Evolutionary conservation across 2,113 vertebrate genomes (phyloP).

Genomic region (Agapornis roseicollis): DNA sequence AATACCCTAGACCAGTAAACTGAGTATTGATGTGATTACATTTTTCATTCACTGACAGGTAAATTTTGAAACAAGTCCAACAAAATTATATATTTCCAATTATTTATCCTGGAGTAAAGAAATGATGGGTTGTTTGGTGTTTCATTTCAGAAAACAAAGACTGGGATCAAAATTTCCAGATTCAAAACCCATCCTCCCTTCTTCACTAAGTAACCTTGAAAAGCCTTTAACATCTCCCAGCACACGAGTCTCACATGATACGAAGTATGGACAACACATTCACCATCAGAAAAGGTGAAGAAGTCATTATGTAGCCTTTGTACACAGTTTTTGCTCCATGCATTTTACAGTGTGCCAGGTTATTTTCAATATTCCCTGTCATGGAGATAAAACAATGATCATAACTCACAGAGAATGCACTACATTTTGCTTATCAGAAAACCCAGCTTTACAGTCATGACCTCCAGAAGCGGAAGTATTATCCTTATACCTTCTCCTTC

Average conservation of each 20-base stretch:
- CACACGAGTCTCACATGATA: background rate
- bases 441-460: background rate
- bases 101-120: background rate
- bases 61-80: background rate
- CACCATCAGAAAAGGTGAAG: background rate
- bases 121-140: rapidly evolving
- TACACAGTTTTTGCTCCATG: background rate
- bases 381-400: background rate
- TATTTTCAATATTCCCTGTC: background rate
- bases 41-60: background rate
- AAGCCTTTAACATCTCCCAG: background rate
- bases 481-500: background rate
- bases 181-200: background rate
- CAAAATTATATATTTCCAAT: background rate
- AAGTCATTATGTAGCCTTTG: background rate
- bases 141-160: background rate
- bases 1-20: background rate
- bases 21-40: background rate
- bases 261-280: background rate
- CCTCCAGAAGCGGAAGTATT: background rate
- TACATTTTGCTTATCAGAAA: background rate
- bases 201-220: background rate
- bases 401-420: background rate
- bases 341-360: background rate
- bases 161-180: background rate